Conservation (phyloP, 1,140 invertebrate species). For the Pseudomyrmex sp. region DNA sequence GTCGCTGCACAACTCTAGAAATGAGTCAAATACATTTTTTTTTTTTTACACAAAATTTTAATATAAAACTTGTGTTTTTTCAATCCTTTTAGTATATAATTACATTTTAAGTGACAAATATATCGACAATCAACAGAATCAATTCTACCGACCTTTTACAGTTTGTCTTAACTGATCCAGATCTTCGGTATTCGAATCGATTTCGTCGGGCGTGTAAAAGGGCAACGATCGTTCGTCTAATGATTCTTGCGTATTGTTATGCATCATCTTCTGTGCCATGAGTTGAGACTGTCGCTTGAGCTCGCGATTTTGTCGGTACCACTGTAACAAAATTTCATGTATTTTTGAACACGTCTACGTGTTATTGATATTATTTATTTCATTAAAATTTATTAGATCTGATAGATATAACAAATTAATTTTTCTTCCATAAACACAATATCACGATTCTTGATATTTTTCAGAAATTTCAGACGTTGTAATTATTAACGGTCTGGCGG, state of each 20-base stretch:
- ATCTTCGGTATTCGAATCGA: constrained; percentile 87
- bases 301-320: constrained; percentile 91
- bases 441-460: background rate
- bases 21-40: background rate
- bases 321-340: constrained; percentile 84
- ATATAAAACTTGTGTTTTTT: too few relatives aligned
- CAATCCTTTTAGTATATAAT: too few relatives aligned
- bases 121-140: background rate
- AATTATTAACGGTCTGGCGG: too few relatives aligned
- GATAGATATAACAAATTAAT: too few relatives aligned
- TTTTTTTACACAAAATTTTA: too few relatives aligned
- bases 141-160: constrained; percentile 82
- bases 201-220: constrained; percentile 81
- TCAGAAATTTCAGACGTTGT: too few relatives aligned
- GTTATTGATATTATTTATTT: background rate
- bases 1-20: constrained; percentile 87
- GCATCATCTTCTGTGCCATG: constrained; percentile 86
- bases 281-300: constrained; percentile 88
- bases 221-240: constrained; percentile 57
- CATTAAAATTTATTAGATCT: too few relatives aligned
- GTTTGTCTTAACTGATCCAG: constrained; percentile 89
- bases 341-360: background rate
- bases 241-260: constrained; percentile 79
- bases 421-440: background rate
- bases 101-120: background rate